Conservation (phyloP, 30 jellyfish, hydroid and myxozoan species). For the Hydra vulgaris region DNA sequence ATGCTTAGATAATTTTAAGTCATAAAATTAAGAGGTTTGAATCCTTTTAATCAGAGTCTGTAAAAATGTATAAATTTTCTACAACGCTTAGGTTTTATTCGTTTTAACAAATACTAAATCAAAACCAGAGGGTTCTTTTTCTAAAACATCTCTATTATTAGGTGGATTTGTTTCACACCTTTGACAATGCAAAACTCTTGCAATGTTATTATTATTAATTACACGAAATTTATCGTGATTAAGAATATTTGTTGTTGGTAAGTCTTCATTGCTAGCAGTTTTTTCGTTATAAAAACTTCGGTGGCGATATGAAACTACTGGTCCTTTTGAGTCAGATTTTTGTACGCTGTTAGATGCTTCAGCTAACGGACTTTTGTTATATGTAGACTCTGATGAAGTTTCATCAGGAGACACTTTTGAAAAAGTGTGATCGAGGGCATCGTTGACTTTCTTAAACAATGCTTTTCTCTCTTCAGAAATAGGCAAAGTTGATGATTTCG, state of each 20-base stretch:
- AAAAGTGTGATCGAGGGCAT: not conserved
- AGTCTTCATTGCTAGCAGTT: not conserved
- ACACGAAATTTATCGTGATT: not conserved
- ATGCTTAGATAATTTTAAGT: too few species aligned
- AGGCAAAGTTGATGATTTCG: not conserved
- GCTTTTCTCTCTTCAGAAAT: conserved; percentile 3
- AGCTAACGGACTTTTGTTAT: not conserved
- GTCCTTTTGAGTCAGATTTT: not conserved
- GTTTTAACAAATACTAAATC: conserved; percentile 8
- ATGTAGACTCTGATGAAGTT: not conserved
- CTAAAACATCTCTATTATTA: not conserved
- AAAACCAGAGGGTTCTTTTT: not conserved
- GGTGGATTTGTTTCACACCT: not conserved
- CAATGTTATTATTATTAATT: not conserved
- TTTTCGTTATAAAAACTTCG: conserved; percentile 1
- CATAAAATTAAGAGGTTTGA: too few species aligned
- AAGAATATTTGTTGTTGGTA: not conserved
- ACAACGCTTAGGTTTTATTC: not conserved
- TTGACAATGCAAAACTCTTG: not conserved
- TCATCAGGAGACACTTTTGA: not conserved
- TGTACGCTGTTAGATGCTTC: not conserved
- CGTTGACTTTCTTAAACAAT: not conserved
- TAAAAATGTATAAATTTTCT: too few species aligned
- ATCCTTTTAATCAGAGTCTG: too few species aligned
- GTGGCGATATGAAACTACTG: not conserved